Evolutionary conservation across 2,113 vertebrate species (phyloP), one percentile per base, ranked within the genome.

Genomic region (Emberiza fucata): DNA sequence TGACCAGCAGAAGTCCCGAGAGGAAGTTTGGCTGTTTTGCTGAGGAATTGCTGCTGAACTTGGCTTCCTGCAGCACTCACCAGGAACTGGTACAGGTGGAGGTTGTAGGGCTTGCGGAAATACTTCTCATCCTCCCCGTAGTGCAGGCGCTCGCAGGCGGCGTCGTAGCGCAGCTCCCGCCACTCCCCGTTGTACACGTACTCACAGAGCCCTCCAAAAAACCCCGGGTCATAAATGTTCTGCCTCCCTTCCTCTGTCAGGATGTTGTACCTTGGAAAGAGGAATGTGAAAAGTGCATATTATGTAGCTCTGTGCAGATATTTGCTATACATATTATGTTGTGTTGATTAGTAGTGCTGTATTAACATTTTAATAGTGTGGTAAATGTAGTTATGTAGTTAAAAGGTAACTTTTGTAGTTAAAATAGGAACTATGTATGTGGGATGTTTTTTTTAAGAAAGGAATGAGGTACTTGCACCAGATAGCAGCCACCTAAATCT

Each of bases 121-220:
- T 99, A 98, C 85, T 99, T 99, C 81, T 99, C 98, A 0, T 98
- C 98, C 0, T 99, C 98, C 2, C 98, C 98, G 11, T 99, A 99
- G 86, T 98, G 97, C 69, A 99, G 97, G 22, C 64, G 98, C 91
- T 99, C 99, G 27, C 99, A 99, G 33, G 96, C 71, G 0, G 98
- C 39, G 4, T 99, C 98, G 1, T 99, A 99, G 5, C 71, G 97
- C 79, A 99, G 98, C 68, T 98, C 97, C 75, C 98, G 97, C 99
- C 99, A 99, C 63, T 99, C 99, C 7, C 99, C 99, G 0, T 99
- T 99, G 73, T 99, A 99, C 37, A 99, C 98, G 0, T 97, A 98
- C 94, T 99, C 98, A 93, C 99, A 99, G 50, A 94, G 53, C 47
- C 99, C 99, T 6, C 99, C 99, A 19, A 97, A 98, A 93, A 98